Base-by-base conservation (phyloP, 2,797 vertebrate genomes). In the Pyrrhura leucotis region DNA sequence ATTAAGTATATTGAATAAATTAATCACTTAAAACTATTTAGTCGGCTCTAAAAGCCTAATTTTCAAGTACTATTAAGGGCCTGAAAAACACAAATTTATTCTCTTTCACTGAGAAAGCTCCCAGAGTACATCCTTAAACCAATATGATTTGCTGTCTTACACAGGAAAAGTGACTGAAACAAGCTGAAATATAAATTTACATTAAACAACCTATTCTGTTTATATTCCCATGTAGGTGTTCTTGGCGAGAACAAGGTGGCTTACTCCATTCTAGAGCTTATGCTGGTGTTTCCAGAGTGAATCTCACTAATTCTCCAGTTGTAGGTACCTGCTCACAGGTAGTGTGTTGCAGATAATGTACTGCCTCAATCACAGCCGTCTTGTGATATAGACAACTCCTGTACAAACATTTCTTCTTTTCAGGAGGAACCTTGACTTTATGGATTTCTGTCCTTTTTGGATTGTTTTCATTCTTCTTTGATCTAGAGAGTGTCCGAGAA, bases 401-500 rank as follows among this genome's bases (percentile, higher is more conserved):
- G 3, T 33, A 53, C 22, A 4, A 67, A 9, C 0, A 0, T 37
- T 76, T 79, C 50, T 18, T 88, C 17, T 65, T 68, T 35, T 86
- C 31, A 72, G 29, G 16, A 67, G 14, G 68, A 47, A 54, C 4
- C 12, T 67, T 68, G 17, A 44, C 7, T 48, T 53, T 59, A 47
- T 42, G 26, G 13, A 22, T 31, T 42, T 12, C n/a, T 61, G 25
- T 56, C 33, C 29, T 65, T 6, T 33, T 54, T 13, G 12, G 8
- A 51, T 22, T 61, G 5, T 8, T 87, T 68, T 63, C 31, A 48
- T 45, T 48, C 26, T 40, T 40, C 31, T 44, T 80, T 81, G 50
- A 25, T 5, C 6, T 33, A 14, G 7, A 66, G 33, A 21, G 5
- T 48, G 4, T 39, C 10, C 0, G 1, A 4, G 13, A 33, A 23